Base-by-base conservation (phyloP, 2,113 vertebrate genomes). In the Catharus fuscescens region DNA sequence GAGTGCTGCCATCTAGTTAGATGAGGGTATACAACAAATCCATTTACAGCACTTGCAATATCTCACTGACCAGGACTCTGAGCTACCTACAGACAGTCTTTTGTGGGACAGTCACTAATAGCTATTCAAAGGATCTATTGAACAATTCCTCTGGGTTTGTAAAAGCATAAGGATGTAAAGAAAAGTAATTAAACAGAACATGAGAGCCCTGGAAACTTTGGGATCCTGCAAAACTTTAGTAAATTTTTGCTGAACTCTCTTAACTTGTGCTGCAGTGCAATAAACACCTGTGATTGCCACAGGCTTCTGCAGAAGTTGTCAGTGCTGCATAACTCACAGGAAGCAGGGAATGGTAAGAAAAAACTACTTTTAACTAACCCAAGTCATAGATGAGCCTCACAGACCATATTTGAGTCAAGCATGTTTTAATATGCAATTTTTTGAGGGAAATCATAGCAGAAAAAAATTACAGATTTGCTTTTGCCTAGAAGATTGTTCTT, bases 1-100 rank as follows among this genome's bases (percentile, higher is more conserved):
- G 45, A 96, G 67, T 97, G 96, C 97, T 98, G 97, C 97, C 97
- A 97, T 92, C 97, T 97, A 97, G 97, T 97, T 96, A 97, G 91
- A 97, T 84, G 96, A 86, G 18, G 50, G 82, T 59, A 92, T 95
- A 97, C 91, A 96, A 95, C 95, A 97, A 95, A 96, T 40, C 36
- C n/a, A 65, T 94, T 93, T 91, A 64, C 48, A 92, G 72, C 45
- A 53, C 85, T 93, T 85, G 66, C 65, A 80, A n/a, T 84, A 91
- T 36, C 48, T 80, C 77, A 34, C 32, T 79, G 70, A 25, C 47
- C 47, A 31, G 16, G 72, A 15, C 4, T 1, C 32, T 85, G 71
- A 57, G 17, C 57, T 93, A 44, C 32, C 26, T 65, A 56, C 38
- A 94, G 67, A 86, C 95, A 67, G 40, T 57, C 65, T 83, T 52